Evolutionary conservation across 2,888 invertebrate genomes (phyloP).

Genomic region (Lepidochrysops patricia): DNA sequence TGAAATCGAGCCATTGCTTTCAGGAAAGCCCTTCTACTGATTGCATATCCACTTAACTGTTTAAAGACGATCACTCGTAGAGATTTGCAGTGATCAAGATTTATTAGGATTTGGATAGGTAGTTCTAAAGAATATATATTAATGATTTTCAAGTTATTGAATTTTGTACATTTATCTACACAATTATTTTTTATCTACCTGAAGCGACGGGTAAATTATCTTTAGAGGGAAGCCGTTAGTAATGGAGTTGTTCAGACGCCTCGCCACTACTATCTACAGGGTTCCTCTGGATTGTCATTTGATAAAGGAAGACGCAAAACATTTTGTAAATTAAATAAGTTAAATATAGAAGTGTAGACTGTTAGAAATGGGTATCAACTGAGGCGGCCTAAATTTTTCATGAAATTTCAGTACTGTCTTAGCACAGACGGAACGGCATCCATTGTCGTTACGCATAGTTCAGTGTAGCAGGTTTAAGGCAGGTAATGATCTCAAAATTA

Average conservation of each 20-base stretch:
- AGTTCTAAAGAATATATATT: no score
- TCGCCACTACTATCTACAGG: no score
- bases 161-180: no score
- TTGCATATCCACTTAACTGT: background rate
- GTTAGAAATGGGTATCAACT: background rate
- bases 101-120: background rate
- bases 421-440: slow-evolving; percentile 40
- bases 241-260: no score
- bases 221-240: no score
- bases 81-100: background rate
- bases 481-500: slow-evolving; percentile 47
- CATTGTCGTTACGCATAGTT: slow-evolving; percentile 52
- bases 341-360: no score
- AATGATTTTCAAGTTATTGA: no score
- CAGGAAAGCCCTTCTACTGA: background rate
- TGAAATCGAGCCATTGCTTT: background rate
- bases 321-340: no score
- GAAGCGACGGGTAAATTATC: no score
- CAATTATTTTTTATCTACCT: no score
- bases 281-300: no score
- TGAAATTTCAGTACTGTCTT: slow-evolving; percentile 3
- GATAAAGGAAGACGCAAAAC: no score
- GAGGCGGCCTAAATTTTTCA: background rate
- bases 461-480: slow-evolving; percentile 31
- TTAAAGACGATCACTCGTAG: background rate